Evolutionary conservation across 2,888 invertebrate genomes (phyloP).

Genomic region (Drosophila trichaetosa): DNA sequence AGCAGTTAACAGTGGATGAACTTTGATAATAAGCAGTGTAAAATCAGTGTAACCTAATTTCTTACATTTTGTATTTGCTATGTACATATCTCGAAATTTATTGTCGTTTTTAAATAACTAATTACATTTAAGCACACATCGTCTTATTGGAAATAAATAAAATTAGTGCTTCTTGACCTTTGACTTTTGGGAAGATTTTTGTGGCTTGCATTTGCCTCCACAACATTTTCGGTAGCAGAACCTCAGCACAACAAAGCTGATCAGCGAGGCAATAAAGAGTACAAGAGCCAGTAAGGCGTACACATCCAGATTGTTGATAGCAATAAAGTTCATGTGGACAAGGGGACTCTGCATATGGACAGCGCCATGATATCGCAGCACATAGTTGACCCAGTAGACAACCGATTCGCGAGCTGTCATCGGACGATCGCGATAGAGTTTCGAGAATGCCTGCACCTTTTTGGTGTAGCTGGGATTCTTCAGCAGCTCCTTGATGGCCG

Average conservation of each 20-base stretch:
- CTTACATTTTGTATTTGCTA: neutral
- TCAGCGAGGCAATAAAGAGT: constrained; percentile 31
- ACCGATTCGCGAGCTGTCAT: constrained; percentile 86
- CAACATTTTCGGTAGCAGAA: constrained; percentile 55
- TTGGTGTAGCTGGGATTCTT: constrained; percentile 69
- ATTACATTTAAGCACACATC: constrained; percentile 6
- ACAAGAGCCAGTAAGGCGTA: constrained; percentile 52
- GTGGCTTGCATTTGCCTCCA: constrained; percentile 43
- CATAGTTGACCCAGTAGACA: constrained; percentile 87
- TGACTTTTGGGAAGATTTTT: constrained; percentile 51
- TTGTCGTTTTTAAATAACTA: constrained; percentile 5
- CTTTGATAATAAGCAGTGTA: neutral
- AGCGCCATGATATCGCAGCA: constrained; percentile 87
- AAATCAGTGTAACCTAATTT: no score
- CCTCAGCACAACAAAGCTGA: constrained; percentile 50
- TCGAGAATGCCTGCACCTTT: constrained; percentile 84
- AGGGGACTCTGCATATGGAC: constrained; percentile 86
- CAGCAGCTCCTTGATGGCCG: constrained; percentile 71
- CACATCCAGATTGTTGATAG: constrained; percentile 86
- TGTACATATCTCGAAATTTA: constrained; percentile 9
- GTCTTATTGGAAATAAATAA: constrained; percentile 18
- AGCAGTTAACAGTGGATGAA: neutral
- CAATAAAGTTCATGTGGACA: constrained; percentile 84
- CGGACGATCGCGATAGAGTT: constrained; percentile 86
- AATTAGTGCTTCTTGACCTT: constrained; percentile 62